Conservation (phyloP, 2,888 invertebrate genomes). For the Willowsia nigromaculata region DNA sequence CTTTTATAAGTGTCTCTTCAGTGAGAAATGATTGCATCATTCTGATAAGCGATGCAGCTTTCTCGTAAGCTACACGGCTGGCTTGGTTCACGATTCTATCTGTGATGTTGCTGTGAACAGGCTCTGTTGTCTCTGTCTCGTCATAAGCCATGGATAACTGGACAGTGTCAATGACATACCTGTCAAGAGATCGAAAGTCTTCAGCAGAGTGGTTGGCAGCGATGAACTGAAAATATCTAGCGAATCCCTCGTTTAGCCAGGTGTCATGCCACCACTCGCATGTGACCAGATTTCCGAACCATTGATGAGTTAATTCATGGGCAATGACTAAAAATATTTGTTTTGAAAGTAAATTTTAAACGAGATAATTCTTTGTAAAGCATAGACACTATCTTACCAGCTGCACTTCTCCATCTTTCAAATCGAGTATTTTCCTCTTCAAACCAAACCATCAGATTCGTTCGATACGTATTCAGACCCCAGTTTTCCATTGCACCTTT, state of each 20-base stretch:
- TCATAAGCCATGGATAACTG: conserved; percentile 72
- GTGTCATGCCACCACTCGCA: conserved; percentile 56
- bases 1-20: conserved; percentile 80
- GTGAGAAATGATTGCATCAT: conserved; percentile 79
- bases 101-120: conserved; percentile 26
- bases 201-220: conserved; percentile 53
- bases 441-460: conserved; percentile 60
- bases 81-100: conserved; percentile 41
- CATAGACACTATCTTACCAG: conserved; percentile 49
- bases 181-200: conserved; percentile 59
- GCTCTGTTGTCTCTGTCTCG: conserved; percentile 38
- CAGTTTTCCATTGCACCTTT: conserved; percentile 71
- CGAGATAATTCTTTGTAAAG: too few relatives aligned
- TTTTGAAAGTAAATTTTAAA: neutral
- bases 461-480: conserved; percentile 69
- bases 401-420: conserved; percentile 69
- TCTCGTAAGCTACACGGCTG: conserved; percentile 53
- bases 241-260: conserved; percentile 70
- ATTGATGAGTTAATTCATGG: conserved; percentile 51
- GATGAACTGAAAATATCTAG: conserved; percentile 65
- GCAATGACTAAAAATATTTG: conserved; percentile 21
- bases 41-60: conserved; percentile 39
- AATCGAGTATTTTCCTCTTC: conserved; percentile 70
- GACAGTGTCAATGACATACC: conserved; percentile 60
- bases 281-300: conserved; percentile 61